phyloP scores from a whole-genome alignment of 2,888 invertebrate genomes.

The Drymonia ruficornis region DNA sequence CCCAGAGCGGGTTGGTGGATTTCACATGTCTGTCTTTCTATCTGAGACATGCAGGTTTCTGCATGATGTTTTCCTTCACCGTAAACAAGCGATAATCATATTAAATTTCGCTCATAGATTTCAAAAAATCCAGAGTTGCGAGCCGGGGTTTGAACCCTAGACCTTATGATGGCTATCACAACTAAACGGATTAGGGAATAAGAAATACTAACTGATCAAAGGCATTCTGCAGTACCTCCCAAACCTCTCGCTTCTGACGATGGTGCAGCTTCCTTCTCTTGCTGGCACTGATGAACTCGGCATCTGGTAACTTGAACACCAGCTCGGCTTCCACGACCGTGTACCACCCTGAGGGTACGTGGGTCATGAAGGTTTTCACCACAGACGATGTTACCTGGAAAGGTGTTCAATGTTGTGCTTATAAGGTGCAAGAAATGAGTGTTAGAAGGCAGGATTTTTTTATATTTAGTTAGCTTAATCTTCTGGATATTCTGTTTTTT shows the following conservation, averaged over 20 bases:
- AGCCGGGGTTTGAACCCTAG: too few species aligned
- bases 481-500: too few species aligned
- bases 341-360: conserved; percentile 84
- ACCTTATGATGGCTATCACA: too few species aligned
- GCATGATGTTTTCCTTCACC: too few species aligned
- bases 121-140: too few species aligned
- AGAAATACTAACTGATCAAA: conserved; percentile 68
- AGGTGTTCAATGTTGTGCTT: not conserved
- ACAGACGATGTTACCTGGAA: conserved; percentile 81
- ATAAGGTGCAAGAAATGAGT: not conserved
- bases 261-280: conserved; percentile 64
- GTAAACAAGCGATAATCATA: too few species aligned
- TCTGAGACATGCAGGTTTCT: too few species aligned
- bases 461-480: too few species aligned
- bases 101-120: too few species aligned
- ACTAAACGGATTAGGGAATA: too few species aligned
- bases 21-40: too few species aligned
- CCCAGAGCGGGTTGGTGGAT: too few species aligned
- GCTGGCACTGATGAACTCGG: conserved; percentile 58
- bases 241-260: conserved; percentile 82
- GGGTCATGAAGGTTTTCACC: conserved; percentile 84
- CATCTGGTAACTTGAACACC: conserved; percentile 80
- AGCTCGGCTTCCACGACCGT: conserved; percentile 84
- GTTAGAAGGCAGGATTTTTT: not conserved
- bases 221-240: conserved; percentile 68